A percentile compares a stretch with the other conserved stretches of the same genome.
Evolutionary conservation across 1,140 invertebrate genomes (phyloP).

Genomic region (Camponotus pennsylvanicus): DNA sequence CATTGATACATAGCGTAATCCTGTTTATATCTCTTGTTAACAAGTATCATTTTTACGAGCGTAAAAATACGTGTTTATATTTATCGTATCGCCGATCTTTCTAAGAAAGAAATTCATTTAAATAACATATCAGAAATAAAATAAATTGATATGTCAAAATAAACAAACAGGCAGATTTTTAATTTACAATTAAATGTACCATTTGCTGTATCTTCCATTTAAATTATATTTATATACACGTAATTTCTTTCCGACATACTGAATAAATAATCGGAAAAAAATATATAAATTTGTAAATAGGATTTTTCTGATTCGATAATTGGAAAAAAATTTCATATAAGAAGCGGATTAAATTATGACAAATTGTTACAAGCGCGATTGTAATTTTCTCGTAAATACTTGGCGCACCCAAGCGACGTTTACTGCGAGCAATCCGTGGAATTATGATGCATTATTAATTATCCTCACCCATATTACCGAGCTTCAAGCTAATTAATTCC

Average conservation of each 20-base stretch:
- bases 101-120: neutral
- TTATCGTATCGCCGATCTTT: neutral
- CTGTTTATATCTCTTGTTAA: conserved; percentile 16
- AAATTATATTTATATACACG: neutral
- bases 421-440: neutral
- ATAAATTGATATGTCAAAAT: neutral
- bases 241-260: neutral
- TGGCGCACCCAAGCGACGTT: conserved; percentile 24
- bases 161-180: too few relatives aligned
- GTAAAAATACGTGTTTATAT: neutral
- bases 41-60: neutral
- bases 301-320: neutral
- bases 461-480: neutral
- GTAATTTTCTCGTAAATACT: conserved; percentile 28
- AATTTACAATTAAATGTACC: too few relatives aligned
- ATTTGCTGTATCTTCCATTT: neutral
- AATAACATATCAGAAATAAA: neutral
- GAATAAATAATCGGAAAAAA: neutral
- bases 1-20: neutral
- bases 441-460: conserved; percentile 40
- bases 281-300: neutral
- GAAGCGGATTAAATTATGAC: too few relatives aligned
- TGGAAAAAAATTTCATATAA: neutral
- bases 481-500: conserved; percentile 8
- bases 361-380: neutral